Conservation (phyloP, 2,888 invertebrate genomes). For the Syrphus vitripennis region DNA sequence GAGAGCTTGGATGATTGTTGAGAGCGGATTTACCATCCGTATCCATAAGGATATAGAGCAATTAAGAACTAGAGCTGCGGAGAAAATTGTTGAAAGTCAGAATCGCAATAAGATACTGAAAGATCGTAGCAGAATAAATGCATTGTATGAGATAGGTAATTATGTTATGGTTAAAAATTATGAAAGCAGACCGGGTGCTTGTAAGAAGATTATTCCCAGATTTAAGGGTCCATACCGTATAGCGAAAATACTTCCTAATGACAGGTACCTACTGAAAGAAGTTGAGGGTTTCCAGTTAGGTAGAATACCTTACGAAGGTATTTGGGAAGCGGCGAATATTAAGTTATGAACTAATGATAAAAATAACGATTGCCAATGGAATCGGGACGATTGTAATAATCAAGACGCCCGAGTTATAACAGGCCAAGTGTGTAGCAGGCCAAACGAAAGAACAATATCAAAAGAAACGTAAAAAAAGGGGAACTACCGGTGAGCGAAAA, state of each 20-base stretch:
- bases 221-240: slow-evolving; percentile 41
- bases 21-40: not conserved
- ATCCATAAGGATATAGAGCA: not conserved
- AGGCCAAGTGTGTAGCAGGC: not conserved
- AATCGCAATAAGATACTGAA: slow-evolving; percentile 12
- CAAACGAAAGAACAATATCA: too few species aligned
- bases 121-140: slow-evolving; percentile 4
- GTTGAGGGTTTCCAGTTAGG: slow-evolving; percentile 40
- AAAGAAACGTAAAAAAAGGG: too few species aligned
- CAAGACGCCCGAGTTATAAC: not conserved
- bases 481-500: too few species aligned
- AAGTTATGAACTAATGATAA: not conserved
- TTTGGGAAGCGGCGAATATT: not conserved
- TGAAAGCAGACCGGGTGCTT: slow-evolving; percentile 67
- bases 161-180: slow-evolving; percentile 73
- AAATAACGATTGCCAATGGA: not conserved
- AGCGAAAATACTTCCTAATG: slow-evolving; percentile 33
- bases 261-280: slow-evolving; percentile 36
- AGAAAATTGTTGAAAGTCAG: slow-evolving; percentile 23
- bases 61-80: not conserved
- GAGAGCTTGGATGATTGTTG: not conserved
- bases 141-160: slow-evolving; percentile 51
- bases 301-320: not conserved
- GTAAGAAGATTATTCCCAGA: slow-evolving; percentile 74
- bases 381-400: not conserved